These are phyloP conservation scores for Pteruthius melanotis DNA, from an alignment of 2,113 vertebrate genomes.

Conservation along the genomic window DNA sequence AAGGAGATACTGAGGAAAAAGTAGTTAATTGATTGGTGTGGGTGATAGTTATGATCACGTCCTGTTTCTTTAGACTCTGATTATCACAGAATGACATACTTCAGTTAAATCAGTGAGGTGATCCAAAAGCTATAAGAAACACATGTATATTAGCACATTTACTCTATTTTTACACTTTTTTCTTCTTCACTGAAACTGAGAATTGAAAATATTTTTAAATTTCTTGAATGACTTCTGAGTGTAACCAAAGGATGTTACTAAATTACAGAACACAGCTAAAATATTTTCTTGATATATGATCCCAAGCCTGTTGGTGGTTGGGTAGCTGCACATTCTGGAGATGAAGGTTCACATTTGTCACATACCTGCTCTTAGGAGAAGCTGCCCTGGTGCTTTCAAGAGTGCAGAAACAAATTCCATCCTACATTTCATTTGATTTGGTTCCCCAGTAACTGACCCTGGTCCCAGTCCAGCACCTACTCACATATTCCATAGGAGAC, in stretches of 20 bases:
- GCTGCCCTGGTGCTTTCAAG: background rate
- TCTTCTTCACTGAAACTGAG: background rate
- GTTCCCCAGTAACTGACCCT: background rate
- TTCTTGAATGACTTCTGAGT: background rate
- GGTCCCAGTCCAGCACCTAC: background rate
- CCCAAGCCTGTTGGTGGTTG: background rate
- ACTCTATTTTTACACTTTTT: background rate
- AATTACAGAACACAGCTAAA: background rate
- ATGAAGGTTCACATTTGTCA: background rate
- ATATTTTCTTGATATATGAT: background rate
- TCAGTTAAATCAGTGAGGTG: background rate
- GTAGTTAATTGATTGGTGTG: background rate
- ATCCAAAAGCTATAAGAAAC: background rate
- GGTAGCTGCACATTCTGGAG: background rate
- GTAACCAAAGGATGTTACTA: background rate
- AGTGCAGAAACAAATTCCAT: background rate
- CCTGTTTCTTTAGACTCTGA: background rate
- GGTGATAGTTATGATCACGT: background rate
- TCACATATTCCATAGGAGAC: background rate
- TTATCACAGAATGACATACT: background rate
- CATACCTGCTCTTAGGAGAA: background rate
- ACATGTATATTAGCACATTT: background rate
- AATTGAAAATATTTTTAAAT: background rate
- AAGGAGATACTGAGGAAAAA: background rate
- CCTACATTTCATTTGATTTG: background rate